Evolutionary conservation across 2,888 invertebrate species (phyloP), one percentile per base, ranked within the genome.

Genomic region (Patella ulyssiponensis): DNA sequence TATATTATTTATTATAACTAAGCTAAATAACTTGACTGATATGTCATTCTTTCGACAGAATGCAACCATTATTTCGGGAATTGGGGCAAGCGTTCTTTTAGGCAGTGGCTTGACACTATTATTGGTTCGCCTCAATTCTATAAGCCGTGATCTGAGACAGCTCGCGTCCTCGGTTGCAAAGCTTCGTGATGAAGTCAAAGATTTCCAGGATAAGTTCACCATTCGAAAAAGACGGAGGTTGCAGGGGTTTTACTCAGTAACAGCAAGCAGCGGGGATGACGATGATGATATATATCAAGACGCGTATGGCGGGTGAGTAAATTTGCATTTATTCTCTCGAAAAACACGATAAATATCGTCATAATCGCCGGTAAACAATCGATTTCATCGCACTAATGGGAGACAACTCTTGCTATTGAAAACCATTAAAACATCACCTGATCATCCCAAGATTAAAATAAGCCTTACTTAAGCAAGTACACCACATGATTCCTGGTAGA

Each of bases 261-360:
- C 79, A 69, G 83, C 84, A 54, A 87, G 87, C 75, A 87, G 87
- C 80, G 88, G 87, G 53, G 89, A 88, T 20, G 89, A 89, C 56
- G 88, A 88, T 44, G 89, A 90, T 73, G 90, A 90, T 58, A 84
- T 83, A 53, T 91, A 86, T 84, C 87, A 86, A 79, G 90, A 91
- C 77, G 88, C 88, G 11, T 79, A 83, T 77, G 87, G 84, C 77
- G 87, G 86, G 86, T 86, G 82, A 72, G 75, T 71, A 69, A 33
- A 20, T 54, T 27, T 44, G 44, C 44, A 44, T 44, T 44, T 44
- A 9, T 9, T 44, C 44, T 44, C 44, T 44, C 9, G 44, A 44
- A 44, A 44, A 44, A 44, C 44, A 44, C 44, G 44, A 44, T 9
- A 44, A 44, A 44, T 44, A 44, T 9, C 44, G 44, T 1, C 44